Conservation (phyloP, 2,888 invertebrate species). For the Unio delphinus region DNA sequence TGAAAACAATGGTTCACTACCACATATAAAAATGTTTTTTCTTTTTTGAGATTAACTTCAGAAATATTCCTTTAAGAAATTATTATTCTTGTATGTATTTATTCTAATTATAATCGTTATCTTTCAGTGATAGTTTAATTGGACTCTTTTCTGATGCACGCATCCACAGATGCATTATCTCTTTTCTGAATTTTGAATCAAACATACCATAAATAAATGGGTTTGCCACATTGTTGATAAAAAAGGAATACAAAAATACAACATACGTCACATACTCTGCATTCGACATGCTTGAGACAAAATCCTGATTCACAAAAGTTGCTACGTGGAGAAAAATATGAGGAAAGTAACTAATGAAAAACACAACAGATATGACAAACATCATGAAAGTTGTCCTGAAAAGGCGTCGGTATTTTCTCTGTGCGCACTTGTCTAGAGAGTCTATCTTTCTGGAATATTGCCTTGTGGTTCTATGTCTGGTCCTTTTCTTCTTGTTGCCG, state of each 20-base stretch:
- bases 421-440: neutral
- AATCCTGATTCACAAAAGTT: slow-evolving; percentile 35
- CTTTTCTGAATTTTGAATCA: slow-evolving; percentile 47
- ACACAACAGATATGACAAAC: slow-evolving; percentile 47
- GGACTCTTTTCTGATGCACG: neutral
- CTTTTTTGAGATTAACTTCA: too few relatives aligned
- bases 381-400: slow-evolving; percentile 47
- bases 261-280: slow-evolving; percentile 37
- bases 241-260: slow-evolving; percentile 51
- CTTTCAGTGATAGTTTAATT: too few relatives aligned
- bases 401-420: slow-evolving; percentile 4
- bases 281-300: slow-evolving; percentile 28
- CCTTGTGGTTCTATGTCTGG: too few relatives aligned
- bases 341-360: slow-evolving; percentile 53
- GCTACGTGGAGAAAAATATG: slow-evolving; percentile 41
- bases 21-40: too few relatives aligned
- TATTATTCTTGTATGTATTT: too few relatives aligned
- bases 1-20: too few relatives aligned
- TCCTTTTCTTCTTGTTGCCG: too few relatives aligned
- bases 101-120: too few relatives aligned
- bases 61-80: too few relatives aligned
- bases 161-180: slow-evolving; percentile 23
- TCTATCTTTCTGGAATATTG: too few relatives aligned
- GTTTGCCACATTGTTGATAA: slow-evolving; percentile 54
- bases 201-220: slow-evolving; percentile 56